Conservation (phyloP, 1,140 invertebrate genomes). For the Lepidostoma basale region DNA sequence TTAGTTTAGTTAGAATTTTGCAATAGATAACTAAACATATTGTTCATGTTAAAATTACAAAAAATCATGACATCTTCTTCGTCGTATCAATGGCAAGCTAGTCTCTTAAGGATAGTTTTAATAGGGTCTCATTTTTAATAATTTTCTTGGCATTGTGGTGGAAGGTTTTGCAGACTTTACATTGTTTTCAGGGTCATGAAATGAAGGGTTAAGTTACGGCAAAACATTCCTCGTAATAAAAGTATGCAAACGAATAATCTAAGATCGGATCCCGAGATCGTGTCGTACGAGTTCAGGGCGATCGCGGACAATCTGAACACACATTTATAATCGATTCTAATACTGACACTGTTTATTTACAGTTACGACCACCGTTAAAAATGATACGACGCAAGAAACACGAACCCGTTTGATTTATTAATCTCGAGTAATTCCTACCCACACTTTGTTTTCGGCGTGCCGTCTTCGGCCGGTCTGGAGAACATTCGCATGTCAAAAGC, state of each 20-base stretch:
- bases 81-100: too few relatives aligned
- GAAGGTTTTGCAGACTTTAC: too few relatives aligned
- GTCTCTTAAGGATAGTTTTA: too few relatives aligned
- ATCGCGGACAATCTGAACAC: background rate
- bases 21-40: too few relatives aligned
- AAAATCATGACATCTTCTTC: too few relatives aligned
- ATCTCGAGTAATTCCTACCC: background rate
- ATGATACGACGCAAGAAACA: constrained; percentile 4
- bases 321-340: constrained; percentile 5
- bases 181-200: too few relatives aligned
- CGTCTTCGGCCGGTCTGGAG: background rate
- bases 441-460: background rate
- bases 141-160: too few relatives aligned
- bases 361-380: constrained; percentile 22
- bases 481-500: constrained; percentile 9
- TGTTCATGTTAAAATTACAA: too few relatives aligned
- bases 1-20: too few relatives aligned
- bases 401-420: constrained; percentile 23
- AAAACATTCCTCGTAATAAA: background rate
- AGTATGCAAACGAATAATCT: background rate
- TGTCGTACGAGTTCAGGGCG: background rate
- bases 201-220: too few relatives aligned
- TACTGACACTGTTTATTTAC: background rate
- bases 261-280: background rate
- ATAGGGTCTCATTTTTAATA: too few relatives aligned